Conservation (phyloP, 2,113 vertebrate species). For the Thamnophis sirtalis region DNA sequence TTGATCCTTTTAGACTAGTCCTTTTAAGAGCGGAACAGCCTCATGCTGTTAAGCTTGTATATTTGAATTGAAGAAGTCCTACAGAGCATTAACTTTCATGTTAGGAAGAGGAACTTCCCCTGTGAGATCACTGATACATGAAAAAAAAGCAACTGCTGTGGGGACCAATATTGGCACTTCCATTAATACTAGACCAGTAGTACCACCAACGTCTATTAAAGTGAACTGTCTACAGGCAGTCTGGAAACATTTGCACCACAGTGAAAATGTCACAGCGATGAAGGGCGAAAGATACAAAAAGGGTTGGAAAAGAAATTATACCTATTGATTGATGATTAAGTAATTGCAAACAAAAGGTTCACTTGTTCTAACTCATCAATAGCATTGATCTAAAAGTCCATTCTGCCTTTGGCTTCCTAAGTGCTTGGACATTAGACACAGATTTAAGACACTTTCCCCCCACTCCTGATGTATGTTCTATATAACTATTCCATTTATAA, state of each 20-base stretch:
- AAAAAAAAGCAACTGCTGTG: neutral
- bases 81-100: neutral
- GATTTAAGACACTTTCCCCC: neutral
- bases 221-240: neutral
- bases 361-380: slow-evolving; percentile 6
- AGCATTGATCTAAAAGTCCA: slow-evolving; percentile 3
- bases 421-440: neutral
- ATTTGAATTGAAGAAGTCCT: slow-evolving; percentile 9
- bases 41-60: slow-evolving; percentile 18
- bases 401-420: slow-evolving; percentile 4
- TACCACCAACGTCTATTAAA: slow-evolving; percentile 10
- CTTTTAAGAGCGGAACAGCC: slow-evolving; percentile 16
- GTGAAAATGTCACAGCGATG: slow-evolving; percentile 17
- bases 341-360: slow-evolving; percentile 26
- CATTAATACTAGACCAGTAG: neutral
- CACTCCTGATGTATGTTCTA: neutral
- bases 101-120: neutral
- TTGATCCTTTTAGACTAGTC: slow-evolving; percentile 23
- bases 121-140: neutral
- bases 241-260: slow-evolving; percentile 1
- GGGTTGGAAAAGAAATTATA: slow-evolving; percentile 19
- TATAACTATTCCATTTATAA: neutral
- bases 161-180: slow-evolving; percentile 1
- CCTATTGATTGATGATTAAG: slow-evolving; percentile 28
- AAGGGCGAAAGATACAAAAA: slow-evolving; percentile 5